Evolutionary conservation across 2,888 invertebrate species (phyloP).

Genomic region (Limenitis camilla): DNA sequence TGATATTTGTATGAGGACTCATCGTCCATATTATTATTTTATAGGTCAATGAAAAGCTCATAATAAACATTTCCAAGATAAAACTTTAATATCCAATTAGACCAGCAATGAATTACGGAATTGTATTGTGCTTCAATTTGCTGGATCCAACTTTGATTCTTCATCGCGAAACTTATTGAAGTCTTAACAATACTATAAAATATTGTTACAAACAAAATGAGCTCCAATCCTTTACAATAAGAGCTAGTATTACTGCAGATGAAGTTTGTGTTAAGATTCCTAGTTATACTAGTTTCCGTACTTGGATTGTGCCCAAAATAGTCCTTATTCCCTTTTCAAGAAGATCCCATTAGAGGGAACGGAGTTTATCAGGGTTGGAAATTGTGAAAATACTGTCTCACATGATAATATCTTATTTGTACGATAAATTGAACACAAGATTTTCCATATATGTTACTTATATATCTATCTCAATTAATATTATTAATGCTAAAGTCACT

Average conservation of each 20-base stretch:
- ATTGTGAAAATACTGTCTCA: too few species aligned
- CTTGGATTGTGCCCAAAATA: constrained; percentile 14
- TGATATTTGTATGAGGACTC: too few species aligned
- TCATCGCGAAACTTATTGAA: constrained; percentile 32
- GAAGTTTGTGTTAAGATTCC: constrained; percentile 10
- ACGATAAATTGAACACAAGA: too few species aligned
- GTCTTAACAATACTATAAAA: constrained; percentile 4
- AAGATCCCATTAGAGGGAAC: constrained; percentile 10
- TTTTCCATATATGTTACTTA: too few species aligned
- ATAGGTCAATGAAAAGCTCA: too few species aligned
- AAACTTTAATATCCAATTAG: constrained; percentile 8
- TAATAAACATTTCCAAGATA: background rate
- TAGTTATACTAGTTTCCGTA: constrained; percentile 7
- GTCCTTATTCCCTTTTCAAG: constrained; percentile 16
- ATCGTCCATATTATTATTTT: too few species aligned
- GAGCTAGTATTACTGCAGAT: constrained; percentile 8
- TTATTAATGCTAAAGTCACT: too few species aligned
- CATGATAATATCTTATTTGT: too few species aligned
- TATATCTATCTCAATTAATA: too few species aligned
- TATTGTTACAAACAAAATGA: background rate
- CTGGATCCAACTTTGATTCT: constrained; percentile 33
- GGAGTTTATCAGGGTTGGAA: constrained; percentile 1
- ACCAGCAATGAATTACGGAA: constrained; percentile 17
- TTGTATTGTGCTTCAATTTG: background rate
- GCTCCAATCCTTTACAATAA: constrained; percentile 8